Conservation (phyloP, 2,888 invertebrate species). For the Idaea aversata region DNA sequence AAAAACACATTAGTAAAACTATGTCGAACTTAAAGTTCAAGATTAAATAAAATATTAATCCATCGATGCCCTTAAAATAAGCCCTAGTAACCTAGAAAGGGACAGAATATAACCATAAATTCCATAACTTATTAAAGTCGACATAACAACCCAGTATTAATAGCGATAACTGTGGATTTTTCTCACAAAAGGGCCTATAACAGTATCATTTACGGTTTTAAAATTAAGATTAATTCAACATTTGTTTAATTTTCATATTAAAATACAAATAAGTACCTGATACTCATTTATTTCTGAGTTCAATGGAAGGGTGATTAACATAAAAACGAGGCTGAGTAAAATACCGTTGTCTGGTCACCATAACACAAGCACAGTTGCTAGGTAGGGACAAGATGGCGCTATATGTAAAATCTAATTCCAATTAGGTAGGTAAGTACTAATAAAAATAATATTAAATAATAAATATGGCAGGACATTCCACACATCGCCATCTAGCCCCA, state of each 20-base stretch:
- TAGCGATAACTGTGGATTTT: neutral
- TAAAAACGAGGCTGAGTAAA: constrained; percentile 23
- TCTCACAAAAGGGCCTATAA: neutral
- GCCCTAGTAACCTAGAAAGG: neutral
- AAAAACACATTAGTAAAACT: neutral
- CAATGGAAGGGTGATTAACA: constrained; percentile 45
- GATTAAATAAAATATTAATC: neutral
- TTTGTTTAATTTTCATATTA: constrained; percentile 30
- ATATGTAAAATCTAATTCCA: no score
- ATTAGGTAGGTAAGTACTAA: no score
- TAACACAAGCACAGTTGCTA: no score
- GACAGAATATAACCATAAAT: constrained; percentile 10
- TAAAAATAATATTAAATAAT: no score
- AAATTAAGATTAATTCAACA: neutral
- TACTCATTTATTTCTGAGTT: constrained; percentile 32
- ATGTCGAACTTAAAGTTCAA: neutral
- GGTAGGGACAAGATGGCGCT: no score
- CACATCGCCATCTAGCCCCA: no score
- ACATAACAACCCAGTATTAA: neutral
- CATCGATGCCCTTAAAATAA: neutral
- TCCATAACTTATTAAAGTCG: constrained; percentile 12
- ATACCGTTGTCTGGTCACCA: no score
- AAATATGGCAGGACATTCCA: no score
- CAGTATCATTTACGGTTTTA: neutral
- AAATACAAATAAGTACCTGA: constrained; percentile 19